A percentile compares a stretch with the other conserved stretches of the same genome.
Conservation (phyloP, 1,140 invertebrate species). For the Zophobas morio region DNA sequence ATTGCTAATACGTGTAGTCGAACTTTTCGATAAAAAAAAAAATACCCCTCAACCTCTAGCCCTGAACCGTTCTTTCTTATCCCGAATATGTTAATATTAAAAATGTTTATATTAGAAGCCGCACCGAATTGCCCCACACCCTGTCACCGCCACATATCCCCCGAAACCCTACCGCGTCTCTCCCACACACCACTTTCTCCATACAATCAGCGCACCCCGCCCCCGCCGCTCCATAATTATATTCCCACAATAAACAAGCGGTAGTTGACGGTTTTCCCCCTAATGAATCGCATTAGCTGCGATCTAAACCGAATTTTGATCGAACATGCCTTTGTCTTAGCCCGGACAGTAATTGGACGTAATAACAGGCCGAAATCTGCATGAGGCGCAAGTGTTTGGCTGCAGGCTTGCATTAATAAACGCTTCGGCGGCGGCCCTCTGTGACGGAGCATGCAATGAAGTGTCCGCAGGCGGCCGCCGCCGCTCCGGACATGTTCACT, state of each 20-base stretch:
- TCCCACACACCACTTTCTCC: no score
- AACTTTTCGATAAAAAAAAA: no score
- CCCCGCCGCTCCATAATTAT: slow-evolving; percentile 11
- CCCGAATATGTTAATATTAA: no score
- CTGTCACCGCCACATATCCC: no score
- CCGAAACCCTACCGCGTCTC: no score
- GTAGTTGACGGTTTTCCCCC: slow-evolving; percentile 8
- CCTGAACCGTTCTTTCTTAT: no score
- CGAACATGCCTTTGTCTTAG: slow-evolving; percentile 18
- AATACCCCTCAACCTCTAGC: no score
- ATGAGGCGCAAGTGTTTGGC: slow-evolving; percentile 32
- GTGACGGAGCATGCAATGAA: slow-evolving; percentile 41
- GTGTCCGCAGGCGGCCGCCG: slow-evolving; percentile 18
- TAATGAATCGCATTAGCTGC: slow-evolving; percentile 22
- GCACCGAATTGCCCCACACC: no score
- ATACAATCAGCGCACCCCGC: neutral
- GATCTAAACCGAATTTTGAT: slow-evolving; percentile 31
- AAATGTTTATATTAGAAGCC: no score
- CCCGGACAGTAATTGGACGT: slow-evolving; percentile 21
- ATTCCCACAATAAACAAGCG: slow-evolving; percentile 22
- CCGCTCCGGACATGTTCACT: slow-evolving; percentile 3
- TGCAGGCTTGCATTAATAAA: slow-evolving; percentile 42
- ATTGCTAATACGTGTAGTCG: no score
- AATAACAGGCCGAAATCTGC: slow-evolving; percentile 34
- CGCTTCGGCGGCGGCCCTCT: slow-evolving; percentile 18